Conservation (phyloP, 2,888 invertebrate species). For the Ctena decussata region DNA sequence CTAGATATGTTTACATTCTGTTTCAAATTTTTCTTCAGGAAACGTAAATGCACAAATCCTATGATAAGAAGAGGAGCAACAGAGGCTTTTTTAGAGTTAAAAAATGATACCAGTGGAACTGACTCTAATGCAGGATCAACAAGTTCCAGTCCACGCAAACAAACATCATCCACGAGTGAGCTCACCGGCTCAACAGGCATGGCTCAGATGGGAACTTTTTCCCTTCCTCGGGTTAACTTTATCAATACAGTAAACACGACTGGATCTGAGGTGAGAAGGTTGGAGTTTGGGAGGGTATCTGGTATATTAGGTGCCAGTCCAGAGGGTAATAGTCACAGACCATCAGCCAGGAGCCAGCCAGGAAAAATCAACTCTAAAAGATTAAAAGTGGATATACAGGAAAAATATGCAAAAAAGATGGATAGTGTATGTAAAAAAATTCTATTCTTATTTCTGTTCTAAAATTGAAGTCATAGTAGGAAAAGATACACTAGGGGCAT, state of each 20-base stretch:
- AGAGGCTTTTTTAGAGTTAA: conserved; percentile 72
- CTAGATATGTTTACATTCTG: too few species aligned
- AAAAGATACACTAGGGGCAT: too few species aligned
- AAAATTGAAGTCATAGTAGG: too few species aligned
- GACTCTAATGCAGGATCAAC: conserved; percentile 42
- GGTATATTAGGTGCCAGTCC: not conserved
- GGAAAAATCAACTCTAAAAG: conserved; percentile 56
- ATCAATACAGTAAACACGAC: not conserved
- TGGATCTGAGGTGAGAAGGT: conserved; percentile 49
- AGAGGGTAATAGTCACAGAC: conserved; percentile 36
- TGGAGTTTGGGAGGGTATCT: conserved; percentile 35
- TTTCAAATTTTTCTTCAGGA: conserved; percentile 47
- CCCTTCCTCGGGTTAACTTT: not conserved
- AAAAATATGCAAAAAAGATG: conserved; percentile 52
- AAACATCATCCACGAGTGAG: not conserved
- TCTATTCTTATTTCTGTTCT: too few species aligned
- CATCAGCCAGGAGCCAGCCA: conserved; percentile 33
- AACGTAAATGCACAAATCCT: conserved; percentile 77
- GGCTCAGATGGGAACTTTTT: too few species aligned
- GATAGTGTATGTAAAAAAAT: conserved; percentile 39
- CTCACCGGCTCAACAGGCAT: not conserved
- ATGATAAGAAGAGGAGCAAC: conserved; percentile 68
- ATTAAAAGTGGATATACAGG: conserved; percentile 50
- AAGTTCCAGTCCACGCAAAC: conserved; percentile 34
- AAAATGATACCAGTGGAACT: conserved; percentile 31